A percentile compares a stretch with the other conserved stretches of the same genome.
These are phyloP conservation scores for Paracentrotus lividus DNA, from an alignment of 53 echinoderm and acorn worm species.

Conservation along the genomic window DNA sequence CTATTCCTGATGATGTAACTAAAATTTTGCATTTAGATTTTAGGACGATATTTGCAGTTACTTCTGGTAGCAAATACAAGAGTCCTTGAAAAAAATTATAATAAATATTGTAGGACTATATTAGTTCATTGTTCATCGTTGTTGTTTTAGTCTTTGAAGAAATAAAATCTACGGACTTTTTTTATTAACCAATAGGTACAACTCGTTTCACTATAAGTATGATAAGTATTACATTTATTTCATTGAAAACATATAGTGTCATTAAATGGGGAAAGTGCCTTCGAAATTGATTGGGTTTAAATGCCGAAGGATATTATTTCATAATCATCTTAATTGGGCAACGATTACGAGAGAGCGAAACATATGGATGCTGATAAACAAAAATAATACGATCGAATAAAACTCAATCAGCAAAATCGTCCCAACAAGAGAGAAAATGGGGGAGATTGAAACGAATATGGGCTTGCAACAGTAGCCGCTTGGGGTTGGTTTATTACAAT, in stretches of 20 bases:
- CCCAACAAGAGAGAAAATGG: not conserved
- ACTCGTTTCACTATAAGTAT: too few species aligned
- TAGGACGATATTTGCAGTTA: not conserved
- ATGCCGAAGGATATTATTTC: constrained; percentile 60
- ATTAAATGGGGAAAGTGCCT: too few species aligned
- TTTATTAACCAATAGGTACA: too few species aligned
- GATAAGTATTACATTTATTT: too few species aligned
- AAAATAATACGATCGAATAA: not conserved
- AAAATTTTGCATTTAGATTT: not conserved
- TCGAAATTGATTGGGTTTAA: constrained; percentile 30
- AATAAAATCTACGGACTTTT: too few species aligned
- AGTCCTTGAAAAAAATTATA: not conserved
- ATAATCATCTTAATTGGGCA: constrained; percentile 61
- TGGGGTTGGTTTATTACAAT: constrained; percentile 65
- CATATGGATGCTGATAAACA: constrained; percentile 56
- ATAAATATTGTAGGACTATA: too few species aligned
- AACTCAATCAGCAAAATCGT: not conserved
- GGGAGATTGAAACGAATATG: not conserved
- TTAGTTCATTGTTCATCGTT: too few species aligned
- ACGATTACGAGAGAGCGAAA: constrained; percentile 22
- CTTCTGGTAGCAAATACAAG: not conserved
- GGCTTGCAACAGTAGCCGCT: constrained; percentile 44
- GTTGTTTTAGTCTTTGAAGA: too few species aligned
- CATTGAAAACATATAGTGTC: too few species aligned
- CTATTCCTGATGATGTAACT: not conserved